Base-by-base conservation (phyloP, 2,888 invertebrate species). In the Drosophila rubida region DNA sequence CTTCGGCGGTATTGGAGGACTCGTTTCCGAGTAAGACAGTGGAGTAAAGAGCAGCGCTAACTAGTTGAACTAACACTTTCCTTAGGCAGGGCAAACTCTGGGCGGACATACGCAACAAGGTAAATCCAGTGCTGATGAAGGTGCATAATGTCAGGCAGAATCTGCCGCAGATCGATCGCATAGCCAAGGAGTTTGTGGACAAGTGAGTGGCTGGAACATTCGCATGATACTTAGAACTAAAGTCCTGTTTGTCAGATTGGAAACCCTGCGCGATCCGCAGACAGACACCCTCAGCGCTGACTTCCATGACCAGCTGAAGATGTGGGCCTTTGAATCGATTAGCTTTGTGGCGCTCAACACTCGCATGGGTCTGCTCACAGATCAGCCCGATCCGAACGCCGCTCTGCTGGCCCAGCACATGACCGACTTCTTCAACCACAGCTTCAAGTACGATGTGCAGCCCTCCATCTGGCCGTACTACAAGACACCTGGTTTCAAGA, bases 91-190 rank as follows among this genome's bases (percentile, higher is more conserved):
- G 95, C 0, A 92, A 93, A 25, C 92, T 94, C 75, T 95, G 95
- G 95, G 93, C 94, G 23, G 93, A 94, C 44, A 93, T 95, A 61
- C 92, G 95, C n/a, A 93, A 93, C 4, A 94, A 94, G 77, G 91
- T 91, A 0, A 91, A 91, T 73, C 91, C 91, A 0, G 80, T 91
- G 27, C 57, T 91, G 37, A 88, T 91, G 89, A 89, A 90, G 50
- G 75, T 87, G 2, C 89, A 89, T 53, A 90, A 80, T 45, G 84
- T 90, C 1, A 69, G 89, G 2, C 85, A 86, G 37, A 88, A 80
- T 60, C 55, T 90, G 23, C 71, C 86, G 0, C 78, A 82, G 46
- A 76, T 91, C 7, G 89, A 91, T 69, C 71, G 71, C 22, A 90
- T 91, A 54, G 69, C 90, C 5, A 70, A 53, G 9, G 91, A 91